A percentile compares a stretch with the other conserved stretches of the same genome.
These are phyloP conservation scores for Oxystoma pomonae DNA, from an alignment of 2,888 invertebrate genomes.

Conservation along the genomic window DNA sequence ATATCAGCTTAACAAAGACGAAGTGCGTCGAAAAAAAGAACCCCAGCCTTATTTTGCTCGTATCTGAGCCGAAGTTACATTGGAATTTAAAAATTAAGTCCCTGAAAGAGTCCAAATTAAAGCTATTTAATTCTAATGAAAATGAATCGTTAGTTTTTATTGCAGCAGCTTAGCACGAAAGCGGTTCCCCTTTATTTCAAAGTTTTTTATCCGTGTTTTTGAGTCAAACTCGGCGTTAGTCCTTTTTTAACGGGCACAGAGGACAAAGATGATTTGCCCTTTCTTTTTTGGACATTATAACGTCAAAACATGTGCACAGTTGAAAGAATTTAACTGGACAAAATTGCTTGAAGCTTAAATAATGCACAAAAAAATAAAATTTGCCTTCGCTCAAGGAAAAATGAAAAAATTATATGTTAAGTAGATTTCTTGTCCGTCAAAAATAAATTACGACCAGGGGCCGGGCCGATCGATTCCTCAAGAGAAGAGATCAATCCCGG, in stretches of 20 bases:
- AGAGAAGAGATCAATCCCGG: too few relatives aligned
- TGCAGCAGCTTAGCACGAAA: conserved; percentile 31
- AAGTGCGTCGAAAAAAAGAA: background rate
- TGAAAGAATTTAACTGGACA: too few relatives aligned
- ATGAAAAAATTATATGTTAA: too few relatives aligned
- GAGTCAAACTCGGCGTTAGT: conserved; percentile 42
- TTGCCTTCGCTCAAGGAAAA: too few relatives aligned
- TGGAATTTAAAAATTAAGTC: conserved; percentile 1
- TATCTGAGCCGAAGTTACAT: background rate
- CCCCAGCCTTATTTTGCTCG: background rate
- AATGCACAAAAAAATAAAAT: too few relatives aligned
- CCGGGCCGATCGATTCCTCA: too few relatives aligned
- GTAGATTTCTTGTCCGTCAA: too few relatives aligned
- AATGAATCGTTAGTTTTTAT: conserved; percentile 43
- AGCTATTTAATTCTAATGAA: conserved; percentile 20
- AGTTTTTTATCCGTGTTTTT: conserved; percentile 37
- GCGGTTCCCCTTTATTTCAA: background rate
- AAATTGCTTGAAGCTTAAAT: too few relatives aligned
- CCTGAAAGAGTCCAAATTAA: conserved; percentile 5
- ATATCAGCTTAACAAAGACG: too few relatives aligned
- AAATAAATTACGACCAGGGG: too few relatives aligned
- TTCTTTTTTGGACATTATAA: background rate
- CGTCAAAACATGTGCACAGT: too few relatives aligned
- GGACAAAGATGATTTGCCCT: background rate
- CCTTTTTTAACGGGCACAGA: conserved; percentile 37